Percentiles rank a stretch among this genome's conserved stretches.
Conservation (phyloP, 1,140 invertebrate genomes). For the Schlechtendalia chinensis region DNA sequence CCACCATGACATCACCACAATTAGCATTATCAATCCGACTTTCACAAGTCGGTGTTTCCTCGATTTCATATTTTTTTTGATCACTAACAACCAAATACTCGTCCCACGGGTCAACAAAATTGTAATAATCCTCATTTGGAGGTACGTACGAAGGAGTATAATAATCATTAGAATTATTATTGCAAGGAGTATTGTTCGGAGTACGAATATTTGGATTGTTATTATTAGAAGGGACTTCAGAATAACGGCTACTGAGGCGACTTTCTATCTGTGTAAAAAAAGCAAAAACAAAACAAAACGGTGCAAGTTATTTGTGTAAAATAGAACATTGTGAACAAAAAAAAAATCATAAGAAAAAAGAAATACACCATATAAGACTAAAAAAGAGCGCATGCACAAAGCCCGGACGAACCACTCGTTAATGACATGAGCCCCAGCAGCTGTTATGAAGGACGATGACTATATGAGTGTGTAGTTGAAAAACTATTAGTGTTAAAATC, state of each 20-base stretch:
- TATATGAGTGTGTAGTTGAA: neutral
- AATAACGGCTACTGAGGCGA: slow-evolving; percentile 53
- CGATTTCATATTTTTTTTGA: neutral
- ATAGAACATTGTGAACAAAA: slow-evolving; percentile 44
- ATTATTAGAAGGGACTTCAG: slow-evolving; percentile 40
- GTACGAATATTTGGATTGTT: slow-evolving; percentile 21
- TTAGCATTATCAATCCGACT: neutral
- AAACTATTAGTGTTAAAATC: neutral
- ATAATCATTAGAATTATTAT: slow-evolving; percentile 9
- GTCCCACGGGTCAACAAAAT: slow-evolving; percentile 60
- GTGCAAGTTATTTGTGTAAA: slow-evolving; percentile 47
- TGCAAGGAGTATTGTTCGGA: slow-evolving; percentile 30
- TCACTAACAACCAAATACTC: slow-evolving; percentile 54
- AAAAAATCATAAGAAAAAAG: slow-evolving; percentile 5
- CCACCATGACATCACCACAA: slow-evolving; percentile 7
- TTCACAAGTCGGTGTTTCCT: neutral
- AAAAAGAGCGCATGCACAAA: slow-evolving; percentile 43
- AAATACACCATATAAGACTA: slow-evolving; percentile 19
- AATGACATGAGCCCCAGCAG: slow-evolving; percentile 38
- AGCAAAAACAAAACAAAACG: slow-evolving; percentile 50
- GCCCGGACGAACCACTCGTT: neutral
- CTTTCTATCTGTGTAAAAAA: slow-evolving; percentile 58
- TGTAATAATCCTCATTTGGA: slow-evolving; percentile 46
- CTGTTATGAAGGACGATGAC: slow-evolving; percentile 41
- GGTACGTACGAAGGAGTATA: slow-evolving; percentile 1